Conservation (phyloP, 2,888 invertebrate species). For the Caenorhabditis sinica region DNA sequence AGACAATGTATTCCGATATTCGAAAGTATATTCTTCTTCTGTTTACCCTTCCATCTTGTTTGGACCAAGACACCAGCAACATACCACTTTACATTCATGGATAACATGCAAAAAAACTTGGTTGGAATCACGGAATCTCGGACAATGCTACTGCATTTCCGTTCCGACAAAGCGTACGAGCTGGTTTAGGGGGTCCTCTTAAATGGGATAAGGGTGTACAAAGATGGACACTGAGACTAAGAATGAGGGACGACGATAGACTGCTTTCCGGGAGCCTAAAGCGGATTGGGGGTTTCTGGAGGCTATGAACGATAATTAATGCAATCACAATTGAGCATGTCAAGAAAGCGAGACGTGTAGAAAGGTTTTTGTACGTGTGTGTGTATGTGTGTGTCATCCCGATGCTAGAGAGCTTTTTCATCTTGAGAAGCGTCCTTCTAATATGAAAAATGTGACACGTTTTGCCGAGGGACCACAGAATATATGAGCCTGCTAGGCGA, state of each 20-base stretch:
- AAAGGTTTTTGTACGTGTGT: slow-evolving; percentile 52
- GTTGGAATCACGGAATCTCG: slow-evolving; percentile 41
- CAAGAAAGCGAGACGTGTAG: slow-evolving; percentile 60
- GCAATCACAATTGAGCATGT: slow-evolving; percentile 66
- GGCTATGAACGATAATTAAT: slow-evolving; percentile 67
- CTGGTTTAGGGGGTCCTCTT: slow-evolving; percentile 40
- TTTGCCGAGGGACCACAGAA: slow-evolving; percentile 42
- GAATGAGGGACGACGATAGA: slow-evolving; percentile 22
- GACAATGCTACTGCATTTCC: slow-evolving; percentile 53
- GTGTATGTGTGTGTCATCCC: slow-evolving; percentile 25
- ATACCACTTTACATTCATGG: slow-evolving; percentile 27
- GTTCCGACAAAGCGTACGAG: slow-evolving; percentile 34
- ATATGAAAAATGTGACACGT: slow-evolving; percentile 56
- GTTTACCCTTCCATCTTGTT: slow-evolving; percentile 50
- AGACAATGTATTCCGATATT: slow-evolving; percentile 55
- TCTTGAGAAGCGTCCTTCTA: slow-evolving; percentile 32
- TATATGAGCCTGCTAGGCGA: slow-evolving; percentile 29
- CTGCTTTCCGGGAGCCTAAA: neutral
- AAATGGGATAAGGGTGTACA: slow-evolving; percentile 53
- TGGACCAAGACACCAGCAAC: slow-evolving; percentile 5
- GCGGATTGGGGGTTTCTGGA: slow-evolving; percentile 32
- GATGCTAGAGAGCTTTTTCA: slow-evolving; percentile 48
- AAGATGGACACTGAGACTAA: neutral
- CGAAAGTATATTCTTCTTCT: slow-evolving; percentile 48
- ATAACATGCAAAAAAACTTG: slow-evolving; percentile 50